These are phyloP conservation scores for Leptestheria dahalacensis DNA, from an alignment of 1,140 invertebrate genomes.

Conservation along the genomic window DNA sequence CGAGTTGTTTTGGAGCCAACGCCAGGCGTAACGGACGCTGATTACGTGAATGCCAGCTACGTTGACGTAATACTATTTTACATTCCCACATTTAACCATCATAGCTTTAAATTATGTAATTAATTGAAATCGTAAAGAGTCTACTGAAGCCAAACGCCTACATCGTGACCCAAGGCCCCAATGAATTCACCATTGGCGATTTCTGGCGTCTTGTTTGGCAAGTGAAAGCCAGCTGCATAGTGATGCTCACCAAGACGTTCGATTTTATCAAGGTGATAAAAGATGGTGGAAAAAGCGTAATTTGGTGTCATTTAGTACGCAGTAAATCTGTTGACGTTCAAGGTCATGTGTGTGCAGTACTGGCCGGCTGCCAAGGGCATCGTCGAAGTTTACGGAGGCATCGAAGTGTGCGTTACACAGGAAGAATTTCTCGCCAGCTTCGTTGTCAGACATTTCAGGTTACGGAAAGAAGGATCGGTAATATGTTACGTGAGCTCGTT, in stretches of 20 bases:
- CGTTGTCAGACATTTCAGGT: constrained; percentile 67
- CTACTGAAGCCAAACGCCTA: constrained; percentile 84
- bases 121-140: constrained; percentile 42
- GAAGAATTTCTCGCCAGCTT: constrained; percentile 85
- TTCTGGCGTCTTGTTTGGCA: constrained; percentile 98
- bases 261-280: constrained; percentile 73
- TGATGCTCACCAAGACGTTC: constrained; percentile 94
- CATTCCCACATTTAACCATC: background rate
- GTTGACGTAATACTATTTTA: constrained; percentile 65
- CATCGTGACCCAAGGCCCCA: constrained; percentile 83
- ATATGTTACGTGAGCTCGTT: too few relatives aligned
- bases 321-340: constrained; percentile 1
- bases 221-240: constrained; percentile 73
- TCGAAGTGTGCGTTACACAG: constrained; percentile 64
- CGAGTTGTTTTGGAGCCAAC: constrained; percentile 74
- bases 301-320: background rate
- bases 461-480: constrained; percentile 44
- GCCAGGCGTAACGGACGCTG: constrained; percentile 59
- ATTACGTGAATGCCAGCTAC: constrained; percentile 93
- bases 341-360: constrained; percentile 89
- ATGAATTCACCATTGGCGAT: constrained; percentile 73
- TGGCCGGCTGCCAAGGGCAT: constrained; percentile 78
- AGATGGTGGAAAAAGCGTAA: background rate
- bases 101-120: background rate
- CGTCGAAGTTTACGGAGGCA: constrained; percentile 68